phyloP scores from a whole-genome alignment of 2,888 invertebrate species.

The Ypsolopha sequella region DNA sequence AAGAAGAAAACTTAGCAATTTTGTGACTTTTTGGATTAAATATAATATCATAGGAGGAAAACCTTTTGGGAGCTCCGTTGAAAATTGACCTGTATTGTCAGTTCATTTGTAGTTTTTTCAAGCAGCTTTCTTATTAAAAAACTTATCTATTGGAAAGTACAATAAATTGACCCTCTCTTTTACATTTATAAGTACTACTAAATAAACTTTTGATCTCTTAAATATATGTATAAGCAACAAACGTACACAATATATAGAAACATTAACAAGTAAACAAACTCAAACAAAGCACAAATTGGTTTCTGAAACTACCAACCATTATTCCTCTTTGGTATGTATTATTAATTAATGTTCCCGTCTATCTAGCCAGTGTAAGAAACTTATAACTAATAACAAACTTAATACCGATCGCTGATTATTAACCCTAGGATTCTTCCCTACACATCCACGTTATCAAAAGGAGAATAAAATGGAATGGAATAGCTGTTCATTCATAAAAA shows the following conservation, averaged over 20 bases:
- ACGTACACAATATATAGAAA: too few relatives aligned
- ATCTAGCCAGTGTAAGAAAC: neutral
- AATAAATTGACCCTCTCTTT: too few relatives aligned
- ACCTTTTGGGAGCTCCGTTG: too few relatives aligned
- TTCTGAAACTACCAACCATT: neutral
- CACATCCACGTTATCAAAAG: neutral
- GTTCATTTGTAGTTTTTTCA: too few relatives aligned
- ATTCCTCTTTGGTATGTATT: neutral
- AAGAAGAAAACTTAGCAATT: neutral
- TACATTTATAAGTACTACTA: too few relatives aligned
- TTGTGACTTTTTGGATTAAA: neutral
- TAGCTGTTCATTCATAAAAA: neutral
- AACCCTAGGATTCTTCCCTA: neutral
- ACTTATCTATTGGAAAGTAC: too few relatives aligned
- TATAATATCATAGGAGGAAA: too few relatives aligned
- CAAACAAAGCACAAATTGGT: neutral
- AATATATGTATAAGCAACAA: too few relatives aligned
- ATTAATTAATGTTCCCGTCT: conserved; percentile 1
- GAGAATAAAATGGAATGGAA: too few relatives aligned
- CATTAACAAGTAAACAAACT: neutral
- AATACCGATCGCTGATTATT: conserved; percentile 1
- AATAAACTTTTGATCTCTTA: too few relatives aligned
- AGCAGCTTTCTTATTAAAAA: too few relatives aligned
- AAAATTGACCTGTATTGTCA: too few relatives aligned
- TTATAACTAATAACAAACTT: conserved; percentile 2